Base-by-base conservation (phyloP, 2,113 vertebrate genomes). In the Forbesichthys papilliferus region DNA sequence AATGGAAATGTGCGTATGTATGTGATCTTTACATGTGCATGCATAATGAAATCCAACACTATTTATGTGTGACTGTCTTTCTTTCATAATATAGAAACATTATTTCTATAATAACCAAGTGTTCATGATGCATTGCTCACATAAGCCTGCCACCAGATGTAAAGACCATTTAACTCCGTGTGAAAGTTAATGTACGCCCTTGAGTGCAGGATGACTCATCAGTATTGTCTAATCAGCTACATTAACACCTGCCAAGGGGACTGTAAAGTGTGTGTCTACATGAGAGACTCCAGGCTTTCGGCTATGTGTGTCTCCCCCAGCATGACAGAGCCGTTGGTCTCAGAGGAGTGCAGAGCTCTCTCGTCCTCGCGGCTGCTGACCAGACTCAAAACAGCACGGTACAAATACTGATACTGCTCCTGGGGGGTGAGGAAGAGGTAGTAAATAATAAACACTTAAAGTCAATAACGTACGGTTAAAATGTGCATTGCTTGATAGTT, bases 321-420 rank as follows among this genome's bases (percentile, higher is more conserved):
- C 36, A 94, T 83, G 48, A 94, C 92, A 0, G 94, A 93, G 14
- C 96, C 97, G 1, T 98, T 98, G 79, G 95, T 98, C 71, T 98
- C 96, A 59, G 96, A 87, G 68, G 93, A 94, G 73, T 92, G 93
- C 46, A 96, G 93, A 3, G 93, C 92, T 62, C 93, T 94, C 91
- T 96, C 94, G 82, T 98, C 96, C 84, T 98, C 96, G 81, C 95
- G 94, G 48, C 94, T 95, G 89, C 95, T 95, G 73, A 99, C 95
- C 49, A 98, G 94, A 77, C 97, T 98, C 84, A 99, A 93, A 70
- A 99, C 92, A 0, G 95, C 94, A 80, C 94, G 95, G 90, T 98
- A 99, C 69, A 99, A 93, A 80, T 96, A 99, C 87, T 98, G 96
- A 80, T 95, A 98, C 87, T 98, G 97, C 33, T 99, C 97, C 97